Evolutionary conservation across 1,140 invertebrate species (phyloP).

Genomic region (Ephestia elutella): DNA sequence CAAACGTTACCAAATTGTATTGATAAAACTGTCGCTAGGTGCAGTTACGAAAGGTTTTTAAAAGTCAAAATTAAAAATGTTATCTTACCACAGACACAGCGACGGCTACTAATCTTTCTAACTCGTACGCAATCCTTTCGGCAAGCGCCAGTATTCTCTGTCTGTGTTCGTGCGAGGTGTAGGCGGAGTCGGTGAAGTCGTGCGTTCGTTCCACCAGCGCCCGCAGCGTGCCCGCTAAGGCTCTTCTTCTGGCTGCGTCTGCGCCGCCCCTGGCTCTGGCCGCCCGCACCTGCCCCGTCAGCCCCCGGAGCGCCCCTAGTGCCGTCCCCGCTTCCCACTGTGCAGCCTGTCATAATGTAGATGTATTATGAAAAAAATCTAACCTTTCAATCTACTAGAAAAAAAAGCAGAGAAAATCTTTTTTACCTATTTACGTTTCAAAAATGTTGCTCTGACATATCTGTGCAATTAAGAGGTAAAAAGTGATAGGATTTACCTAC

Average conservation of each 20-base stretch:
- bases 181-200: conserved; percentile 99
- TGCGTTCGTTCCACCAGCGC: conserved; percentile 95
- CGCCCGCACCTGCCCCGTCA: conserved; percentile 60
- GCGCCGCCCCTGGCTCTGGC: conserved; percentile 64
- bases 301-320: conserved; percentile 64
- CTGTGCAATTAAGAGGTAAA: too few relatives aligned
- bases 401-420: not conserved
- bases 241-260: conserved; percentile 80
- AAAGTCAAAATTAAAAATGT: not conserved
- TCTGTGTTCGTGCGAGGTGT: conserved; percentile 96
- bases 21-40: too few relatives aligned
- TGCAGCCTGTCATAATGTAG: conserved; percentile 36
- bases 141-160: conserved; percentile 95
- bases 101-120: conserved; percentile 89
- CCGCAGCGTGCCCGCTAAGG: conserved; percentile 88
- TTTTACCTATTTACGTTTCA: not conserved
- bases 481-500: too few relatives aligned
- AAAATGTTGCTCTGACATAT: too few relatives aligned
- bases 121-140: conserved; percentile 88
- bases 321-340: conserved; percentile 68
- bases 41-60: too few relatives aligned
- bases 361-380: conserved; percentile 1
- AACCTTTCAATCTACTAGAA: not conserved
- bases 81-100: conserved; percentile 87
- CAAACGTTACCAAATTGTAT: too few relatives aligned